phyloP scores from a whole-genome alignment of 35 echinoderm and acorn worm genomes.

The Hemicentrotus pulcherrimus region DNA sequence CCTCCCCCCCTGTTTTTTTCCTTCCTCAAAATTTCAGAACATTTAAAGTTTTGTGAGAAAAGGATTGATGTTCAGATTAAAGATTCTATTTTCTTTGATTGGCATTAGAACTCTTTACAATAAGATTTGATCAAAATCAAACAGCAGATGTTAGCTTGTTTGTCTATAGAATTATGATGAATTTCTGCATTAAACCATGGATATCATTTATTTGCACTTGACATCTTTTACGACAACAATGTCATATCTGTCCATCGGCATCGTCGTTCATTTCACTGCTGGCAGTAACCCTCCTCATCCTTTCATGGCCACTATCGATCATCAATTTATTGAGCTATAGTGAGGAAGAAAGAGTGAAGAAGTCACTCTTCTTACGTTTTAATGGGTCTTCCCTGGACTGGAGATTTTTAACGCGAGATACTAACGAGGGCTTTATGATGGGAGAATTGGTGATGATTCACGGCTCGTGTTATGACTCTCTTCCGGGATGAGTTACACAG shows the following conservation, averaged over 20 bases:
- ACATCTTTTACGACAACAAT: not conserved
- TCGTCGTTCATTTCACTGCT: not conserved
- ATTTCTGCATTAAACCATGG: too few species aligned
- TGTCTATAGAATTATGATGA: too few species aligned
- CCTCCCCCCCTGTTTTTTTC: too few species aligned
- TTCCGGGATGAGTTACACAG: constrained; percentile 26
- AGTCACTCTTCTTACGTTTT: constrained; percentile 12
- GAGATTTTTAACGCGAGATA: not conserved
- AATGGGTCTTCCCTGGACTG: not conserved
- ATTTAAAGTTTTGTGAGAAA: too few species aligned
- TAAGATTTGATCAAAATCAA: too few species aligned
- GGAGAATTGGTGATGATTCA: constrained; percentile 44
- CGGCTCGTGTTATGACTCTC: constrained; percentile 41
- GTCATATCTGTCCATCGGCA: not conserved
- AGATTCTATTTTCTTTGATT: too few species aligned
- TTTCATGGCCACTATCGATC: not conserved
- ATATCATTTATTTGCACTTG: not conserved
- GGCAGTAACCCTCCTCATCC: not conserved
- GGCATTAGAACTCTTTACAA: too few species aligned
- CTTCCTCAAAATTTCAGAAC: too few species aligned
- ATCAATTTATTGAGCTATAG: constrained; percentile 4
- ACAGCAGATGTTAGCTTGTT: too few species aligned
- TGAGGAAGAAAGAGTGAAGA: not conserved
- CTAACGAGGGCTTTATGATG: constrained; percentile 45
- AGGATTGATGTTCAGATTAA: too few species aligned